These are phyloP conservation scores for Zaprionus davidi DNA, from an alignment of 1,140 invertebrate species.

Conservation along the genomic window DNA sequence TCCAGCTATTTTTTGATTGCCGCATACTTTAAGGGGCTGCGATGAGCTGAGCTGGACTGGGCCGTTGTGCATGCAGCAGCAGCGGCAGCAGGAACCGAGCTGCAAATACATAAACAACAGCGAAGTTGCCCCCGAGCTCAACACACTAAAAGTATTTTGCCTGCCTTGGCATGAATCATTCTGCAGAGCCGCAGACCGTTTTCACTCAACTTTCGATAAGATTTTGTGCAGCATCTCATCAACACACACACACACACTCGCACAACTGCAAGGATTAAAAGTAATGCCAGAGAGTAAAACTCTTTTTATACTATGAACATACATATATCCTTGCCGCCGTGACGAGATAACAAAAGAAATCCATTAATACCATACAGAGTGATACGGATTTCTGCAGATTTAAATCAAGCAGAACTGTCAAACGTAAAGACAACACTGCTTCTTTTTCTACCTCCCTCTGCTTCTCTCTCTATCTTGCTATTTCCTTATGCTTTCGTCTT, in stretches of 20 bases:
- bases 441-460: background rate
- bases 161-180: background rate
- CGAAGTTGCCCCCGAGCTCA: background rate
- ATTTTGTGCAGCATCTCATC: background rate
- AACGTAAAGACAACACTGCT: background rate
- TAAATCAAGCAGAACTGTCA: background rate
- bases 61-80: conserved; percentile 7
- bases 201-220: background rate
- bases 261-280: conserved; percentile 13
- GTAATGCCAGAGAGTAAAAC: background rate
- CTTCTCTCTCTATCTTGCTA: background rate
- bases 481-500: conserved; percentile 1
- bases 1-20: conserved; percentile 79
- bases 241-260: background rate
- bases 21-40: conserved; percentile 64
- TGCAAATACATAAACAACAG: conserved; percentile 3
- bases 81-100: background rate
- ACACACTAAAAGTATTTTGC: conserved; percentile 14
- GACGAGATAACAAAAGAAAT: background rate
- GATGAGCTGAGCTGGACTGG: background rate
- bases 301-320: background rate
- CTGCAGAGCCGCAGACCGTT: background rate
- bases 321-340: background rate
- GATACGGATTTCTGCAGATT: background rate
- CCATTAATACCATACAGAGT: background rate